Evolutionary conservation across 2,888 invertebrate species (phyloP), one percentile per base, ranked within the genome.

Genomic region (Hipparchia semele): DNA sequence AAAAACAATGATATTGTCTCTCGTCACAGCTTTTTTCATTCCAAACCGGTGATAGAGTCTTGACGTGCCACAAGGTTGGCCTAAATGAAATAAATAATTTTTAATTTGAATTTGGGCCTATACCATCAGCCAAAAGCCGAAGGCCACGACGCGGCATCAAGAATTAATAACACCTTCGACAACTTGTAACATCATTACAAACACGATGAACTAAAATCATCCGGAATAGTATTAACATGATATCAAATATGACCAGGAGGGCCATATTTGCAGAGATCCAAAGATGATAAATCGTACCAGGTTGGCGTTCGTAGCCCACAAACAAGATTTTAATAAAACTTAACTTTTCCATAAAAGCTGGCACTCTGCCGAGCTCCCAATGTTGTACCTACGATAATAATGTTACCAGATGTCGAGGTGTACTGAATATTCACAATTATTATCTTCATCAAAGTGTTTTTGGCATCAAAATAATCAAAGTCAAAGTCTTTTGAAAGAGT

Each of bases 271-370:
- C 23, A 33, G 33, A 51, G 49, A 51, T 51, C 12, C 65, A 53
- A 65, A n/a, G 51, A 51, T 12, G 33, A 65, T 65, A 65, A 65
- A 65, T 65, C 53, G 65, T 65, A 49, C 13, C 62, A 53, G 65
- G 23, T 12, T 51, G 65, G 51, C 65, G 33, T 53, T 65, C 8
- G 23, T 53, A 53, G 65, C 12, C 65, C 65, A 53, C 65, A 65
- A 65, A 65, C 53, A 65, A 65, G 53, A 65, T 65, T 65, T 65
- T 65, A 65, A 65, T 65, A 65, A 65, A 65, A 65, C 51, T 53
- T 65, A 65, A 65, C 65, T 65, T 53, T 60, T 65, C 65, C 65
- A 65, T 53, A 65, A 65, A 64, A 65, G 51, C 53, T 65, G 65
- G 65, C 65, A 65, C 12, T 39, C 51, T 65, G 65, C 65, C 65